Conservation (phyloP, 2,888 invertebrate species). For the Dugesia japonica region DNA sequence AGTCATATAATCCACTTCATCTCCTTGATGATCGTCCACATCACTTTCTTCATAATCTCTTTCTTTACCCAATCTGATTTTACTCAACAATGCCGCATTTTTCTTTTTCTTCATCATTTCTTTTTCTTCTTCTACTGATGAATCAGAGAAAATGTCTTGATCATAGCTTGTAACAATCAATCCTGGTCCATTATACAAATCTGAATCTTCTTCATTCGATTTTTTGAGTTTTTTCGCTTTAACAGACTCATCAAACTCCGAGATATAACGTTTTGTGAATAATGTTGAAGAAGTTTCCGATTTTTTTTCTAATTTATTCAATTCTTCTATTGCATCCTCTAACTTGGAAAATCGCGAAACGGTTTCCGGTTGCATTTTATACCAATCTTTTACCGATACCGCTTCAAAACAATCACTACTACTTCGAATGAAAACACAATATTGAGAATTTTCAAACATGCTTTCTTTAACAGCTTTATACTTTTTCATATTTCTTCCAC, state of each 20-base stretch:
- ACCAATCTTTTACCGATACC: constrained; percentile 1
- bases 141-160: not conserved
- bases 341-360: not conserved
- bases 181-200: not conserved
- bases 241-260: not conserved
- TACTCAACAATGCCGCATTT: not conserved
- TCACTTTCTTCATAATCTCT: not conserved
- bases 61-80: constrained; percentile 7
- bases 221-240: not conserved
- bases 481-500: not conserved
- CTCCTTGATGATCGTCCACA: constrained; percentile 10
- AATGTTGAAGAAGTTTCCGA: not conserved
- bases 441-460: not conserved
- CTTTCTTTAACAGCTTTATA: not conserved
- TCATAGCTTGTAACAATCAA: constrained; percentile 6
- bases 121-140: not conserved
- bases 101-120: not conserved
- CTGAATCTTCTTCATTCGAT: not conserved
- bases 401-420: constrained; percentile 7
- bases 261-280: not conserved
- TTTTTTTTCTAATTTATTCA: not conserved
- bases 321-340: not conserved
- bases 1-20: constrained; percentile 32
- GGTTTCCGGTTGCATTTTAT: not conserved
- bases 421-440: constrained; percentile 5